phyloP scores from a whole-genome alignment of 2,797 vertebrate species.

The Psittacula derbiana region DNA sequence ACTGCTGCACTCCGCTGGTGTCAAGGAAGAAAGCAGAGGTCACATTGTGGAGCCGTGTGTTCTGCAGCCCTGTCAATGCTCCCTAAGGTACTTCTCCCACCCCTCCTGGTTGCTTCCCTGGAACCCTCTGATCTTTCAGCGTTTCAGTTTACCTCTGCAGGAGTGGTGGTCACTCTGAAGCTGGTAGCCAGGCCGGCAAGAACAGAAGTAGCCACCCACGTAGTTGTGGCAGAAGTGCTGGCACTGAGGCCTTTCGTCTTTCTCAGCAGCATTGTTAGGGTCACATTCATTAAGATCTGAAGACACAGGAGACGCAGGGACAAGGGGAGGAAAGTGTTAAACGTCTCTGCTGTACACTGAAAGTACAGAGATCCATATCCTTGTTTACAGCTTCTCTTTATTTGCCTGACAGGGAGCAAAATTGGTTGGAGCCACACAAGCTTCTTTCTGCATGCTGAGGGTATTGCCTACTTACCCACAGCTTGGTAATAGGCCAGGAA shows the following conservation, averaged over 20 bases:
- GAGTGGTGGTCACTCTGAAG: slow-evolving; percentile 76
- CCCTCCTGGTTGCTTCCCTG: not conserved
- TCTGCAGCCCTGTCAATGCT: not conserved
- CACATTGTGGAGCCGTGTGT: not conserved
- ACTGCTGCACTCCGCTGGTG: slow-evolving; percentile 73
- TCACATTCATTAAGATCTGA: slow-evolving; percentile 77
- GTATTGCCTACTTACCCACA: slow-evolving; percentile 67
- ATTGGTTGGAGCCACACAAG: not conserved
- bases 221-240: slow-evolving; percentile 91
- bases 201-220: slow-evolving; percentile 88
- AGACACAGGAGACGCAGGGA: not conserved
- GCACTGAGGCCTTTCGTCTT: slow-evolving; percentile 63
- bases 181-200: slow-evolving; percentile 83
- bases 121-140: not conserved
- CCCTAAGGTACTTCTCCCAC: not conserved
- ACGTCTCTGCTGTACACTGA: not conserved
- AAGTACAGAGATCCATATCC: not conserved
- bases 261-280: not conserved
- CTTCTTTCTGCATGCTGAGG: not conserved
- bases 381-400: not conserved
- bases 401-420: not conserved
- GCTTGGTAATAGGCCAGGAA: slow-evolving; percentile 78
- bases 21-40: not conserved
- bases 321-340: not conserved
- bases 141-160: slow-evolving; percentile 71